These are phyloP conservation scores for Leptatherina wallacei DNA, from an alignment of 2,797 vertebrate species.

Conservation along the genomic window DNA sequence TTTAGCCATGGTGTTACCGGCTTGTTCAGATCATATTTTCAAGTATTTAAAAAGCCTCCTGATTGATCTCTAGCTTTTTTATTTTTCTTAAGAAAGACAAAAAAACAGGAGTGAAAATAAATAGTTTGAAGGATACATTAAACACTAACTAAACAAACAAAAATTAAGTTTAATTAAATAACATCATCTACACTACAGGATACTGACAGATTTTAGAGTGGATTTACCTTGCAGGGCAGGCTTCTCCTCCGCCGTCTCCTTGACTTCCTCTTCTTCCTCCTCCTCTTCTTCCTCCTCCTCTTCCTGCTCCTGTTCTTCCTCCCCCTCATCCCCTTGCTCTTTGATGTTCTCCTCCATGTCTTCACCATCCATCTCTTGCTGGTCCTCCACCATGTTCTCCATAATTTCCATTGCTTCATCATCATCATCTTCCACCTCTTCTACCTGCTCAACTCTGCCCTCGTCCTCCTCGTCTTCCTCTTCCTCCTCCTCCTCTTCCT, in stretches of 20 bases:
- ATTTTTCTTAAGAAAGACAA: too few relatives aligned
- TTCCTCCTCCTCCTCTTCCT: slow-evolving; percentile 78
- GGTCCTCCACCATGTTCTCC: slow-evolving; percentile 85
- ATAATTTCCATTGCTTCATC: slow-evolving; percentile 85
- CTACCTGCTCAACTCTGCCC: neutral
- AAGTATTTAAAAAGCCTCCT: too few relatives aligned
- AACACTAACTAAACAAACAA: neutral
- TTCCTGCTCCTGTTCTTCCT: slow-evolving; percentile 49
- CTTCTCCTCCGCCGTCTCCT: slow-evolving; percentile 60
- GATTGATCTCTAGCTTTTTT: too few relatives aligned
- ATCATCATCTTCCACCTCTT: slow-evolving; percentile 61
- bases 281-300: slow-evolving; percentile 63
- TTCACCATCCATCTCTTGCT: slow-evolving; percentile 81
- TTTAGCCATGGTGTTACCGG: too few relatives aligned
- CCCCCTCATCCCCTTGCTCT: slow-evolving; percentile 76
- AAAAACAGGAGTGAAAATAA: too few relatives aligned
- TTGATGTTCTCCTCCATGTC: slow-evolving; percentile 59
- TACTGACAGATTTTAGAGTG: neutral
- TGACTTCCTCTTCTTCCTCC: slow-evolving; percentile 46
- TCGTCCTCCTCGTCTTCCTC: slow-evolving; percentile 67
- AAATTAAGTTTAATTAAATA: neutral
- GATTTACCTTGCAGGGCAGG: slow-evolving; percentile 70
- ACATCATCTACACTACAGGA: too few relatives aligned
- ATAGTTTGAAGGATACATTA: too few relatives aligned
- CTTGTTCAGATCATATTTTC: too few relatives aligned